phyloP scores from a whole-genome alignment of 2,113 vertebrate species.

The Xenopus tropicalis region UCB_Xtro_10.0 CM004446.2:66204001-66204500 shows the following conservation, averaged over 20 bases:
- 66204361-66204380: not conserved
- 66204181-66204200: not conserved
- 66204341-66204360: not conserved
- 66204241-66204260: not conserved
- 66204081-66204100: too few species aligned
- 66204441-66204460: not conserved
- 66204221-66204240: not conserved
- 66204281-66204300: not conserved
- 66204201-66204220: not conserved
- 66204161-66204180: not conserved
- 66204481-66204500: not conserved
- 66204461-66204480: conserved; percentile 22
- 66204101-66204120: not conserved
- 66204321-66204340: not conserved
- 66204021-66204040: too few species aligned
- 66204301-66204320: not conserved
- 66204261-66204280: not conserved
- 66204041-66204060: too few species aligned
- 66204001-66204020: too few species aligned
- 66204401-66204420: not conserved
- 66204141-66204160: not conserved
- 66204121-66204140: not conserved
- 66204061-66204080: too few species aligned
- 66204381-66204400: not conserved
- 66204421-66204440: not conserved